A percentile compares a stretch with the other conserved stretches of the same genome.
Conservation (phyloP, 2,888 invertebrate species). For the Morpho deidamia region DNA sequence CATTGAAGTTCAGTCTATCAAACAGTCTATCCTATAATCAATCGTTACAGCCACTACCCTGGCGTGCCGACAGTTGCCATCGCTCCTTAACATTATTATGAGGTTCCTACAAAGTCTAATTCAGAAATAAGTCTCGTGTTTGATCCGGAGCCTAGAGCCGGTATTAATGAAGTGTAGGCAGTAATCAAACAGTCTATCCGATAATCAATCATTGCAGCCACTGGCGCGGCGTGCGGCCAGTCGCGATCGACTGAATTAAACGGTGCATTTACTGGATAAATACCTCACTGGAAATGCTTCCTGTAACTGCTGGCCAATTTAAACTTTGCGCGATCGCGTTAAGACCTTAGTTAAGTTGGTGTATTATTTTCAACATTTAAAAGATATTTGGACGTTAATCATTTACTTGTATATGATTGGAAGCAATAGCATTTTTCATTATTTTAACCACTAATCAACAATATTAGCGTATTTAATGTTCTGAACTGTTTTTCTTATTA, state of each 20-base stretch:
- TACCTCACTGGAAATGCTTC: slow-evolving; percentile 23
- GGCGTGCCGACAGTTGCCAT: too few relatives aligned
- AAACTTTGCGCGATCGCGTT: neutral
- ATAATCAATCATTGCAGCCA: slow-evolving; percentile 20
- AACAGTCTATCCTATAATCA: too few relatives aligned
- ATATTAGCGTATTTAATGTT: neutral
- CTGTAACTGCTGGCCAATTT: neutral
- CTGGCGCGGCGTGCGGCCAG: slow-evolving; percentile 17
- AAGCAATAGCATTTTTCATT: neutral
- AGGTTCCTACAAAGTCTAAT: too few relatives aligned
- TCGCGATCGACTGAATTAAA: slow-evolving; percentile 38
- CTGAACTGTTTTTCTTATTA: neutral
- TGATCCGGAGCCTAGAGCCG: neutral
- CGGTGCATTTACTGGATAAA: slow-evolving; percentile 48
- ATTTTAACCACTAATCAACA: neutral
- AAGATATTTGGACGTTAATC: neutral
- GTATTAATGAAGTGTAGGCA: neutral
- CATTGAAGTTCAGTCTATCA: too few relatives aligned
- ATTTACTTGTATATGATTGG: neutral
- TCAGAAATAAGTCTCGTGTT: neutral
- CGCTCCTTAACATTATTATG: too few relatives aligned
- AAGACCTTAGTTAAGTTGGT: neutral
- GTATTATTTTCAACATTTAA: neutral
- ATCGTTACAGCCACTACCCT: too few relatives aligned
- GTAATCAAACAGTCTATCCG: neutral